Percentiles rank a stretch among this genome's conserved stretches.
Evolutionary conservation across 2,888 invertebrate genomes (phyloP).

Genomic region (Aproaerema taeniolella): DNA sequence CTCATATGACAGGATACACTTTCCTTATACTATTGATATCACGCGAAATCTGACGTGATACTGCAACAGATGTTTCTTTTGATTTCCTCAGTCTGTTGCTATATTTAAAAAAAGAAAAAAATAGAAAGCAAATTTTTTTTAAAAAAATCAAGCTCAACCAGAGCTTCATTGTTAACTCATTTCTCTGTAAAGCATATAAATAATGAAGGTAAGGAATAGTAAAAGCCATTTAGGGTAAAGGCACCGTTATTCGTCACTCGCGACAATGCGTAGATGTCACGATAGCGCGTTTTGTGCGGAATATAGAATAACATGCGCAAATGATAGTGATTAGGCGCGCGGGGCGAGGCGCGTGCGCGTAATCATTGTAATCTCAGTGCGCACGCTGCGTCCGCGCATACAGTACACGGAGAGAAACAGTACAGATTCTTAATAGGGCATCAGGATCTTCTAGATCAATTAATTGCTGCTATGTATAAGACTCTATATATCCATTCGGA

Average conservation of each 20-base stretch:
- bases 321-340: conserved; percentile 69
- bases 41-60: conserved; percentile 62
- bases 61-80: conserved; percentile 52
- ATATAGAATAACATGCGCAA: conserved; percentile 72
- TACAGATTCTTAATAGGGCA: no score
- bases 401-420: conserved; percentile 16
- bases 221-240: no score
- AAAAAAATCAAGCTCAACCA: no score
- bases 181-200: no score
- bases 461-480: no score
- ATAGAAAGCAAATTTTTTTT: no score
- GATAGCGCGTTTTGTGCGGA: conserved; percentile 61
- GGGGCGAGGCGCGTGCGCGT: conserved; percentile 63
- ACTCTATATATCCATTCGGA: no score
- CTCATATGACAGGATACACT: conserved; percentile 73
- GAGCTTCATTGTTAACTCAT: no score
- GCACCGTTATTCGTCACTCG: conserved; percentile 16
- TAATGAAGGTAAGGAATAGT: no score
- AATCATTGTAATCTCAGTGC: conserved; percentile 69
- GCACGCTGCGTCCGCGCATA: conserved; percentile 38
- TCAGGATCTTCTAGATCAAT: no score
- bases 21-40: conserved; percentile 55
- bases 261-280: conserved; percentile 45
- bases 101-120: no score
- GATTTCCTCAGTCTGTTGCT: conserved; percentile 4